Evolutionary conservation across 2,113 vertebrate genomes (phyloP).

Genomic region (Rhinogobius similis): DNA sequence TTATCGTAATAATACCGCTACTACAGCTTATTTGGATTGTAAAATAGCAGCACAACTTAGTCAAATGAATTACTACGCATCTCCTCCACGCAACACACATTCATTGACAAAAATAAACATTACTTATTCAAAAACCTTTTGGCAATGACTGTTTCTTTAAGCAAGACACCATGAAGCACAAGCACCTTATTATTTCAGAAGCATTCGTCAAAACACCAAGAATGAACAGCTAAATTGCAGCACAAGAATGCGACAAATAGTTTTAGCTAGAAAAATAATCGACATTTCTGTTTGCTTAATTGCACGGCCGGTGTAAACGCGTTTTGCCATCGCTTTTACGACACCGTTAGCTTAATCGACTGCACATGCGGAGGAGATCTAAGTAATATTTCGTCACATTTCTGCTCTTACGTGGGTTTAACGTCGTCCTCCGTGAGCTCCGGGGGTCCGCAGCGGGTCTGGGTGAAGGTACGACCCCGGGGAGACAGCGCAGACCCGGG

Average conservation of each 20-base stretch:
- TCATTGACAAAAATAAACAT: background rate
- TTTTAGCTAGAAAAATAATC: background rate
- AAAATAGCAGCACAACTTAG: too few species aligned
- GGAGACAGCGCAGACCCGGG: background rate
- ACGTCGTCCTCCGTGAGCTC: constrained; percentile 20
- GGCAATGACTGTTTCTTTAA: background rate
- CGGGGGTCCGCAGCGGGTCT: background rate
- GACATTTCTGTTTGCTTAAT: background rate
- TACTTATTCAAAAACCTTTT: background rate
- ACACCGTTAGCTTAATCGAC: background rate
- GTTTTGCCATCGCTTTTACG: background rate
- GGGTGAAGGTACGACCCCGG: background rate
- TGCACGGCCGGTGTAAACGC: background rate
- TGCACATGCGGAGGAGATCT: background rate
- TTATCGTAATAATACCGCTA: background rate
- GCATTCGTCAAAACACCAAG: background rate
- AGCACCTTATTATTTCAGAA: background rate
- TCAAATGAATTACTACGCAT: background rate
- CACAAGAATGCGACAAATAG: background rate
- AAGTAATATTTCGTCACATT: background rate
- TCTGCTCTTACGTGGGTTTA: background rate
- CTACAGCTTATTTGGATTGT: background rate
- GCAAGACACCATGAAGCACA: background rate
- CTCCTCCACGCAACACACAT: background rate
- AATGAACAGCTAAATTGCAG: background rate